These are phyloP conservation scores for Pangasius krempfi DNA, from an alignment of 2,797 vertebrate species.

Conservation along the genomic window DNA sequence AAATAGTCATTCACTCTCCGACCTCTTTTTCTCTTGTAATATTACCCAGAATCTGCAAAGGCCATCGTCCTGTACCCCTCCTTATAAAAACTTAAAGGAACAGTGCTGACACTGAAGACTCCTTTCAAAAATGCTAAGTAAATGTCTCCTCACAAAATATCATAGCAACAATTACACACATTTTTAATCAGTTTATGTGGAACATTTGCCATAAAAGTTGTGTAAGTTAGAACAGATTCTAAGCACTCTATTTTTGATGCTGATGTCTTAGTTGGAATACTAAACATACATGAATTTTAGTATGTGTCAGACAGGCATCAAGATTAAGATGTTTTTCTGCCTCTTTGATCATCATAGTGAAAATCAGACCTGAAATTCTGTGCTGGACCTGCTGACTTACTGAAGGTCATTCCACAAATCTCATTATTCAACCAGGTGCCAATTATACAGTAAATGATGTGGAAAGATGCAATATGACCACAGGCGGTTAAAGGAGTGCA, in stretches of 20 bases:
- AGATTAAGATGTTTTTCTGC: slow-evolving; percentile 14
- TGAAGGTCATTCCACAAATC: slow-evolving; percentile 57
- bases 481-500: slow-evolving; percentile 66
- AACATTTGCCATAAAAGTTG: background rate
- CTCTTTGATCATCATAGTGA: slow-evolving; percentile 29
- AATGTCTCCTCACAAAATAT: background rate
- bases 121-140: background rate
- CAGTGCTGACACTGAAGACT: background rate
- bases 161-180: background rate
- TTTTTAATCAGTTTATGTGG: background rate
- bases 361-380: slow-evolving; percentile 33
- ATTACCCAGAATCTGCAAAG: background rate
- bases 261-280: background rate
- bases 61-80: background rate
- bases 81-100: background rate
- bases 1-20: background rate
- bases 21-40: background rate
- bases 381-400: slow-evolving; percentile 26
- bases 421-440: slow-evolving; percentile 69
- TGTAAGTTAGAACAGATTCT: background rate
- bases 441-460: slow-evolving; percentile 80
- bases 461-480: slow-evolving; percentile 76
- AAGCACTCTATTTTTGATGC: background rate
- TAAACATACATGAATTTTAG: background rate
- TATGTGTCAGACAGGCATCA: background rate